Evolutionary conservation across 92 coral and sea anemone genomes (phyloP).

Genomic region (Pocillopora grandis): DNA sequence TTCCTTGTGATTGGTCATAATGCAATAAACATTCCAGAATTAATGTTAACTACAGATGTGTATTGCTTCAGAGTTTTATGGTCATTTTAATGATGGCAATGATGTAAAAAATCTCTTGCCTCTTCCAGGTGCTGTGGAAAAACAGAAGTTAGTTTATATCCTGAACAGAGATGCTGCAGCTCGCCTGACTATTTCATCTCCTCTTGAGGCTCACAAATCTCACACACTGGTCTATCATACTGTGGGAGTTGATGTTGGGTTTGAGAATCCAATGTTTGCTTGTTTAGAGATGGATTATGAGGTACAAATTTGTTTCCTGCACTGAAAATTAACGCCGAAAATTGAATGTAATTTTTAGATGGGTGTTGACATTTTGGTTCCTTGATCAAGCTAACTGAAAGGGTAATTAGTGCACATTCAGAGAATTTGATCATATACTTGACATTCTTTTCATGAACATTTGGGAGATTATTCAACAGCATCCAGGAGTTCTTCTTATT

Average conservation of each 20-base stretch:
- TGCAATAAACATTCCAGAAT: too few species aligned
- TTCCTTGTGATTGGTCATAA: too few species aligned
- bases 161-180: conserved; percentile 99
- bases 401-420: too few species aligned
- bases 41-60: neutral
- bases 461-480: too few species aligned
- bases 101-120: neutral
- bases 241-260: conserved; percentile 98
- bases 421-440: too few species aligned
- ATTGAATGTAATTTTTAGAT: neutral
- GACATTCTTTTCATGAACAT: too few species aligned
- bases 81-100: neutral
- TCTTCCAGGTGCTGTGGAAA: conserved; percentile 89
- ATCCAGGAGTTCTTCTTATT: too few species aligned
- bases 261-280: conserved; percentile 99
- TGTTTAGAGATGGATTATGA: conserved; percentile 98
- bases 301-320: conserved; percentile 37
- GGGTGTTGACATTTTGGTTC: neutral
- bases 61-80: neutral
- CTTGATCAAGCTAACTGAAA: too few species aligned
- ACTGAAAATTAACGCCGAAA: neutral
- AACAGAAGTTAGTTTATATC: conserved; percentile 95
- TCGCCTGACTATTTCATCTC: conserved; percentile 95
- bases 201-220: conserved; percentile 98
- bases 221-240: conserved; percentile 89